A percentile compares a stretch with the other conserved stretches of the same genome.
phyloP scores from a whole-genome alignment of 1,140 invertebrate species.

The Caenorhabditis remanei region DNA sequence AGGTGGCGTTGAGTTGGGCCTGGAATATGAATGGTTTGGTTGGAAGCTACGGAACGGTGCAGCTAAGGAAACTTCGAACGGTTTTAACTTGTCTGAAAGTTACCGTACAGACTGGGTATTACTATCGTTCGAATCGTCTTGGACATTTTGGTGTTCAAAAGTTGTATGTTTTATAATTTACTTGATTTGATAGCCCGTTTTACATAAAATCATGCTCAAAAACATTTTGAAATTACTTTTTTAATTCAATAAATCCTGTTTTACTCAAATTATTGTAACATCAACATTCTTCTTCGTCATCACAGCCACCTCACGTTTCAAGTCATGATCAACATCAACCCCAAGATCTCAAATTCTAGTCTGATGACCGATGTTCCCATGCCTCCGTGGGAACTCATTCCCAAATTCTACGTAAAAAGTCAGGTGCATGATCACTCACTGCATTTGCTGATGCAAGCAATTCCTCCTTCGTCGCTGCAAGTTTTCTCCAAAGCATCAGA shows the following conservation, averaged over 20 bases:
- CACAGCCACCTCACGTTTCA: too few species aligned
- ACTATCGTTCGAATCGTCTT: neutral
- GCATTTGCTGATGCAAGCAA: conserved; percentile 44
- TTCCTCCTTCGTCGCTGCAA: conserved; percentile 58
- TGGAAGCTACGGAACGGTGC: too few species aligned
- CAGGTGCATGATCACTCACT: conserved; percentile 18
- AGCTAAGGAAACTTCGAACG: too few species aligned
- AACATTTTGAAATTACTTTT: neutral
- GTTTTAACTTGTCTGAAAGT: too few species aligned
- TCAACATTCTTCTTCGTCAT: too few species aligned
- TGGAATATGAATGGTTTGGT: neutral
- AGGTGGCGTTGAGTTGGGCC: conserved; percentile 59
- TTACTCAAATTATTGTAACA: too few species aligned
- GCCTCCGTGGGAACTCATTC: neutral
- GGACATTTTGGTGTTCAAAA: neutral
- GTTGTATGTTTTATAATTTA: too few species aligned
- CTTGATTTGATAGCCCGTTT: too few species aligned
- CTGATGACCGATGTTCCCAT: conserved; percentile 26
- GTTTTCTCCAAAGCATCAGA: conserved; percentile 60
- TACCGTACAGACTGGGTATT: too few species aligned
- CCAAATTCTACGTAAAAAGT: neutral
- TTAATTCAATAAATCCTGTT: too few species aligned
- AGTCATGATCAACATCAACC: too few species aligned
- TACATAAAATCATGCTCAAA: neutral
- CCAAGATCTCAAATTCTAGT: neutral